Percentiles rank a stretch among this genome's conserved stretches.
Conservation (phyloP, 2,113 vertebrate genomes). For the Arizona elegans region DNA sequence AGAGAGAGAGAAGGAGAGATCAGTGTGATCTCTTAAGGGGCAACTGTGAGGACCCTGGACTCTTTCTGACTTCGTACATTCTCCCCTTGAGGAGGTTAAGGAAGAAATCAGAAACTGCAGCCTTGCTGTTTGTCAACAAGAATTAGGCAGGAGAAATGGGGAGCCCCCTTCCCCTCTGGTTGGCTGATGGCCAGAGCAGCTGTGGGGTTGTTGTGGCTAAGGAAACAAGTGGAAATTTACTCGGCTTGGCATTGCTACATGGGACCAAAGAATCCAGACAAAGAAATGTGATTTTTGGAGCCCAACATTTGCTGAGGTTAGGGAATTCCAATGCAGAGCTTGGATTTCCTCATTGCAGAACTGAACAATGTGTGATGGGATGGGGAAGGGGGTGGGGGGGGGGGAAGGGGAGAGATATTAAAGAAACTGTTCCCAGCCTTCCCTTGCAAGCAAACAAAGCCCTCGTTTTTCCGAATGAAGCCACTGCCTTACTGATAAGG, state of each 20-base stretch:
- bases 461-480: not conserved
- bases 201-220: not conserved
- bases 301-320: conserved; percentile 49
- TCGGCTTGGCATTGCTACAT: conserved; percentile 33
- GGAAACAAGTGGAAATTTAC: conserved; percentile 56
- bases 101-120: not conserved
- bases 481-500: not conserved
- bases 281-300: conserved; percentile 57
- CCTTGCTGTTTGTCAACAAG: not conserved
- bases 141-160: not conserved
- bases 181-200: not conserved
- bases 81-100: no score
- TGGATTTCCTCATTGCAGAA: conserved; percentile 26
- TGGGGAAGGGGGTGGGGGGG: rapidly evolving
- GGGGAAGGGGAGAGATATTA: not conserved
- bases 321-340: conserved; percentile 48
- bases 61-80: not conserved
- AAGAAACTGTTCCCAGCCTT: not conserved
- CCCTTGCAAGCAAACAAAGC: not conserved
- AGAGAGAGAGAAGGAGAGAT: not conserved
- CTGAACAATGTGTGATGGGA: conserved; percentile 16
- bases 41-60: not conserved
- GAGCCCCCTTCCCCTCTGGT: not conserved
- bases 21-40: not conserved
- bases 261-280: conserved; percentile 50